Conservation (phyloP, 2,888 invertebrate species). For the Ernsta delagoae region DNA sequence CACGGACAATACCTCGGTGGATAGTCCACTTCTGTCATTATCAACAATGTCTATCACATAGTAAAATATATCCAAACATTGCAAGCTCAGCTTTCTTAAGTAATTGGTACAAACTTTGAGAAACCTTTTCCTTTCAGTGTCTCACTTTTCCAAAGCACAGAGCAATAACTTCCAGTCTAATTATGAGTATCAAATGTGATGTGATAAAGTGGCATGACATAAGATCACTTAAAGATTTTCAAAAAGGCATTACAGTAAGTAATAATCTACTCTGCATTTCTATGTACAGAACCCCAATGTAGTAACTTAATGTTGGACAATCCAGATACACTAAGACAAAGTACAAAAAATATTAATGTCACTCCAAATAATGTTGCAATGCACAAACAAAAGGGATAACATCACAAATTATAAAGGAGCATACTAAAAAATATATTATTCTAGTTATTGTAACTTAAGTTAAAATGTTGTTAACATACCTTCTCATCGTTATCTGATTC, state of each 20-base stretch:
- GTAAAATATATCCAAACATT: constrained; percentile 32
- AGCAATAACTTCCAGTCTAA: background rate
- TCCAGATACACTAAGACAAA: constrained; percentile 70
- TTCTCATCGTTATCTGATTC: constrained; percentile 96
- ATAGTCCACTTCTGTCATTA: constrained; percentile 91
- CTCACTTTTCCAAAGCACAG: constrained; percentile 5
- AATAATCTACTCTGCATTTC: constrained; percentile 74
- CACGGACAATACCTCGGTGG: constrained; percentile 91
- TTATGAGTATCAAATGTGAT: constrained; percentile 10
- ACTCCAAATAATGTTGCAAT: constrained; percentile 40
- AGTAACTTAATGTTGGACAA: constrained; percentile 65
- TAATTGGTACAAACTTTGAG: background rate
- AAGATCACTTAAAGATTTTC: constrained; percentile 20
- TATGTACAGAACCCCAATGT: constrained; percentile 56
- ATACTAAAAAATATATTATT: constrained; percentile 19
- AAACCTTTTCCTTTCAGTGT: background rate
- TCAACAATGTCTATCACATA: constrained; percentile 62
- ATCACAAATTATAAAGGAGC: constrained; percentile 43
- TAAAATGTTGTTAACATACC: constrained; percentile 81
- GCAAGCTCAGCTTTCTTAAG: constrained; percentile 22
- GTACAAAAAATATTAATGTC: constrained; percentile 28
- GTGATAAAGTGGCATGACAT: constrained; percentile 16
- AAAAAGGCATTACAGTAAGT: no score
- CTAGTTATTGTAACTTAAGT: constrained; percentile 26
- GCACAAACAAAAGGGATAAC: constrained; percentile 50